Conservation (phyloP, 2,888 invertebrate species). For the Oscheius myriophilus region DNA sequence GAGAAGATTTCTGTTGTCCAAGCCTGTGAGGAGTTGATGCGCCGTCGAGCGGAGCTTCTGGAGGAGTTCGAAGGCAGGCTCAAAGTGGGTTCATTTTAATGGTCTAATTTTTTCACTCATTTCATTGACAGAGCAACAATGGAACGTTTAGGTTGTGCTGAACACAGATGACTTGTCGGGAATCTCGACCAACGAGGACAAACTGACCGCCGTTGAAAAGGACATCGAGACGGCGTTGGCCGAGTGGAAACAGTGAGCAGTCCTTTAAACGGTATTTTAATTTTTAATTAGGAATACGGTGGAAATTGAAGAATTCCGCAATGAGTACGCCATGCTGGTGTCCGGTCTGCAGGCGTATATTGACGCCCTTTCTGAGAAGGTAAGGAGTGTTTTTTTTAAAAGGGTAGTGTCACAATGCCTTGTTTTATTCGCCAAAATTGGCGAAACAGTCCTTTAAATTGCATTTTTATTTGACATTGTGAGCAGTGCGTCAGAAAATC, state of each 20-base stretch:
- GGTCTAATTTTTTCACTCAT: too few relatives aligned
- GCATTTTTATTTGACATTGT: too few relatives aligned
- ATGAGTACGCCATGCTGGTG: neutral
- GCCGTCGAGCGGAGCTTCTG: slow-evolving; percentile 5
- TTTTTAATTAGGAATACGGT: slow-evolving; percentile 3
- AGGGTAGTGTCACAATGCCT: too few relatives aligned
- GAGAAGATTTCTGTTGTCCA: slow-evolving; percentile 15
- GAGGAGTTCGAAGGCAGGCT: slow-evolving; percentile 13
- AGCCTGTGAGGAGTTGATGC: slow-evolving; percentile 1
- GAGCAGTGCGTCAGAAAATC: too few relatives aligned
- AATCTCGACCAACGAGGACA: neutral
- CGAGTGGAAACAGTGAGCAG: slow-evolving; percentile 1
- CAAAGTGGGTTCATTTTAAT: too few relatives aligned
- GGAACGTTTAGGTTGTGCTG: slow-evolving; percentile 2
- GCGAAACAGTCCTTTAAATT: too few relatives aligned
- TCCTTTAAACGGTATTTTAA: too few relatives aligned
- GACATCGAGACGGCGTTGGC: slow-evolving; percentile 3
- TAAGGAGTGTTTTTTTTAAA: neutral
- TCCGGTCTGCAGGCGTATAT: slow-evolving; percentile 3
- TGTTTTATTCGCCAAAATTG: too few relatives aligned
- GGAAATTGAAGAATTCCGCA: slow-evolving; percentile 1
- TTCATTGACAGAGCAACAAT: too few relatives aligned
- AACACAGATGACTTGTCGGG: slow-evolving; percentile 11
- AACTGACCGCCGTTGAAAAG: neutral
- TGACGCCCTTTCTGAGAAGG: slow-evolving; percentile 3